Evolutionary conservation across 2,113 vertebrate species (phyloP).

Genomic region (Meles meles): DNA sequence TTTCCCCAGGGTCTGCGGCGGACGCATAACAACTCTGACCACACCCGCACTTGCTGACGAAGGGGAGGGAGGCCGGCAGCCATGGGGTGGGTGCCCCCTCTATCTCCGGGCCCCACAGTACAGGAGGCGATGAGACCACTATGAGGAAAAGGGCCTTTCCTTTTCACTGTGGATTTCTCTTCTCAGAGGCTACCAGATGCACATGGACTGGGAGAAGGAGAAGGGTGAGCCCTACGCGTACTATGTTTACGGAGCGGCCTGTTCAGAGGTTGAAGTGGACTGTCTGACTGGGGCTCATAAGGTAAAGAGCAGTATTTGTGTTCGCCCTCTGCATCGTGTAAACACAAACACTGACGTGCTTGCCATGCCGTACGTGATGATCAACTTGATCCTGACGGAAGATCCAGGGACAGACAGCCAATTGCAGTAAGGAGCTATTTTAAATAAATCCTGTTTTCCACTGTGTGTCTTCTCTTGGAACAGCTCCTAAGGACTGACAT

Average conservation of each 20-base stretch:
- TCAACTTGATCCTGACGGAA: not conserved
- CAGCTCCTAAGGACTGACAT: slow-evolving; percentile 89
- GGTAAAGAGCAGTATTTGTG: slow-evolving; percentile 69
- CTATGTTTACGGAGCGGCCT: slow-evolving; percentile 82
- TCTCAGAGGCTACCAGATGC: slow-evolving; percentile 82
- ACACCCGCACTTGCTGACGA: not conserved
- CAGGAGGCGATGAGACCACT: accelerated
- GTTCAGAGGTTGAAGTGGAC: slow-evolving; percentile 91
- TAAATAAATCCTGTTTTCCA: not conserved
- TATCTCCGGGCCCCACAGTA: not conserved
- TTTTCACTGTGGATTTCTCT: not conserved
- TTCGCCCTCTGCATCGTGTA: not conserved
- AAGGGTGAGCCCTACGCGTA: slow-evolving; percentile 83
- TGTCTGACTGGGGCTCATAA: slow-evolving; percentile 89
- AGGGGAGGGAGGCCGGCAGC: not conserved
- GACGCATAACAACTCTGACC: no score
- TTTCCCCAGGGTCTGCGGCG: accelerated
- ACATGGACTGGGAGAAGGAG: slow-evolving; percentile 88
- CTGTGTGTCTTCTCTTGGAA: not conserved
- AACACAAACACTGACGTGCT: accelerated
- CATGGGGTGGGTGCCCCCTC: not conserved
- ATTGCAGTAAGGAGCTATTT: not conserved
- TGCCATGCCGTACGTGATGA: not conserved
- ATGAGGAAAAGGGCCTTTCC: not conserved
- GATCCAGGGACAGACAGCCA: not conserved